Conservation (phyloP, 2,888 invertebrate species). For the Listrodromus nycthemerus region DNA sequence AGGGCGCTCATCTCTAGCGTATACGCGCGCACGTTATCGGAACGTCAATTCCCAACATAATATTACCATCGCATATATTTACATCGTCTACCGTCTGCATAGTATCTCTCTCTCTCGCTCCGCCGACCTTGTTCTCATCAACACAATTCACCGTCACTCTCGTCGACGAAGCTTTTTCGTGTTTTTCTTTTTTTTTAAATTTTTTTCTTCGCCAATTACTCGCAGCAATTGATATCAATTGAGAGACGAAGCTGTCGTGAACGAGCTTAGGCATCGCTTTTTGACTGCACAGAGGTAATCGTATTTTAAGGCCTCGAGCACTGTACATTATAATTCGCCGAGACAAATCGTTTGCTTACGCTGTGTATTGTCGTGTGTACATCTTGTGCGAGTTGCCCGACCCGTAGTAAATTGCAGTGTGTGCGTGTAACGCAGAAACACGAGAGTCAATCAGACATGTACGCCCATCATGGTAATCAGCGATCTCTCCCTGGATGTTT, state of each 20-base stretch:
- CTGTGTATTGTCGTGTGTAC: not conserved
- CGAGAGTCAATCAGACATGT: not conserved
- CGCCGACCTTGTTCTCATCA: conserved; percentile 10
- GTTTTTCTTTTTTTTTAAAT: conserved; percentile 23
- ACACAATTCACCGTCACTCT: not conserved
- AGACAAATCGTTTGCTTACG: conserved; percentile 5
- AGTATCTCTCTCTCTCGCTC: not conserved
- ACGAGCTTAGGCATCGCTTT: conserved; percentile 22
- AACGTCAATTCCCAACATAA: not conserved
- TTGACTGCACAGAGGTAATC: conserved; percentile 36
- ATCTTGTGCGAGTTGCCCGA: conserved; percentile 10
- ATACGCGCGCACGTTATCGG: conserved; percentile 1
- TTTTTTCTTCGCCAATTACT: conserved; percentile 48
- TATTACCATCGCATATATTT: not conserved
- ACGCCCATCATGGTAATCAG: conserved; percentile 49
- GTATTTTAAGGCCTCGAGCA: not conserved
- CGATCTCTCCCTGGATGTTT: conserved; percentile 18
- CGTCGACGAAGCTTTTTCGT: not conserved
- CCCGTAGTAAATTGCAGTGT: not conserved
- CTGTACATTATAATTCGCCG: not conserved
- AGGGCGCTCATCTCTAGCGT: not conserved
- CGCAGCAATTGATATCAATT: conserved; percentile 65
- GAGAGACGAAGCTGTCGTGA: conserved; percentile 51
- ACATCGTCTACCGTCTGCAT: not conserved
- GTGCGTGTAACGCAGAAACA: conserved; percentile 7